Percentiles rank a stretch among this genome's conserved stretches.
Conservation (phyloP, 2,888 invertebrate species). For the Erebia palarica region DNA sequence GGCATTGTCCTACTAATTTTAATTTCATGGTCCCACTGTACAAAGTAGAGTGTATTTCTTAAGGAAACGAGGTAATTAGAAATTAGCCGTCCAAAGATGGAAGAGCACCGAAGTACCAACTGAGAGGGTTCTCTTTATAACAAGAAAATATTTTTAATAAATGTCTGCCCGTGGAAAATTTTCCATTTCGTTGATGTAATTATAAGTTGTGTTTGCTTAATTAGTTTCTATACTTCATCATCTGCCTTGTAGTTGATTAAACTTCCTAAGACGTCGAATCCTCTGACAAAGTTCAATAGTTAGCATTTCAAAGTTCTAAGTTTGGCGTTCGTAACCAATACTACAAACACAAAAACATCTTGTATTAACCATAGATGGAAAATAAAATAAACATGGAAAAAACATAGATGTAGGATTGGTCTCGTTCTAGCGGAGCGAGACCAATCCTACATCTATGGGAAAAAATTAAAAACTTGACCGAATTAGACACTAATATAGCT, state of each 20-base stretch:
- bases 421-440: too few relatives aligned
- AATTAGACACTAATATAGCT: too few relatives aligned
- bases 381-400: too few relatives aligned
- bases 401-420: too few relatives aligned
- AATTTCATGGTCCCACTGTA: neutral
- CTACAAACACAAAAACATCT: too few relatives aligned
- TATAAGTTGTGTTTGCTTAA: neutral
- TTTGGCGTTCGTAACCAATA: too few relatives aligned
- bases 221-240: neutral
- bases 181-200: conserved; percentile 9
- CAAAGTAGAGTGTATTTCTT: conserved; percentile 3
- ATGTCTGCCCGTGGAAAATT: neutral
- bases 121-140: neutral
- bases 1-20: neutral
- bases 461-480: too few relatives aligned
- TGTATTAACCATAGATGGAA: too few relatives aligned
- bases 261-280: neutral
- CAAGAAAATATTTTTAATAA: conserved; percentile 11
- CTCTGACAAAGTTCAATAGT: too few relatives aligned
- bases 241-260: neutral
- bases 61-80: conserved; percentile 24
- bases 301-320: too few relatives aligned
- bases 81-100: conserved; percentile 22
- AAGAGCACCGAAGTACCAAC: conserved; percentile 10
- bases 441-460: too few relatives aligned